These are phyloP conservation scores for Sebastes matsubarae DNA, from an alignment of 2,797 vertebrate species.

Conservation along the genomic window DNA sequence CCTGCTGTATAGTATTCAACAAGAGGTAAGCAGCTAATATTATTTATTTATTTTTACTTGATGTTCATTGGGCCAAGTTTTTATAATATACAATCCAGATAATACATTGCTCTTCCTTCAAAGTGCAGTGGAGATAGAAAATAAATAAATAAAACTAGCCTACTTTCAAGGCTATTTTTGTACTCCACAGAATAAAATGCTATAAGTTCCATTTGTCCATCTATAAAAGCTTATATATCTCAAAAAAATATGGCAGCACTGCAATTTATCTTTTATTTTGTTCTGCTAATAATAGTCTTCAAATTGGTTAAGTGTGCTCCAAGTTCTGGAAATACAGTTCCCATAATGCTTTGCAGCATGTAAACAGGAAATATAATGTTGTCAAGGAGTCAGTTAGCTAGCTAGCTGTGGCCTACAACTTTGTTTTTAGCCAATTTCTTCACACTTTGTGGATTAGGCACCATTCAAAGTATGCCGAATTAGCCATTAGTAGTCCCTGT, in stretches of 20 bases:
- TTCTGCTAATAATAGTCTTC: neutral
- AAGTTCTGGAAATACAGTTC: neutral
- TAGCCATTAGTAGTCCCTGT: neutral
- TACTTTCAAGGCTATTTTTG: neutral
- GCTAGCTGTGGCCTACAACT: neutral
- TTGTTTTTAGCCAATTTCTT: neutral
- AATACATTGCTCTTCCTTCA: neutral
- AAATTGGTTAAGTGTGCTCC: neutral
- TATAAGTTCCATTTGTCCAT: neutral
- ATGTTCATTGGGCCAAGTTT: neutral
- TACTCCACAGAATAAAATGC: neutral
- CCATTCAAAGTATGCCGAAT: neutral
- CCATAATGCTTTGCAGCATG: neutral
- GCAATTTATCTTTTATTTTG: neutral
- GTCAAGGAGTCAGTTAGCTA: neutral
- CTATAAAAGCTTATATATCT: neutral
- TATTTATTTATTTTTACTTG: neutral
- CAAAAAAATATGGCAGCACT: neutral
- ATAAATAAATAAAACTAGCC: neutral
- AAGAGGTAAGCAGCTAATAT: slow-evolving; percentile 57
- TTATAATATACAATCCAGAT: neutral
- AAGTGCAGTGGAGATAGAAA: neutral
- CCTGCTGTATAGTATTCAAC: slow-evolving; percentile 73
- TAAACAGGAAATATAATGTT: neutral
- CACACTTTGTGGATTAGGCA: neutral